Evolutionary conservation across 2,888 invertebrate species (phyloP), one percentile per base, ranked within the genome.

Genomic region (Caenorhabditis plicata): DNA sequence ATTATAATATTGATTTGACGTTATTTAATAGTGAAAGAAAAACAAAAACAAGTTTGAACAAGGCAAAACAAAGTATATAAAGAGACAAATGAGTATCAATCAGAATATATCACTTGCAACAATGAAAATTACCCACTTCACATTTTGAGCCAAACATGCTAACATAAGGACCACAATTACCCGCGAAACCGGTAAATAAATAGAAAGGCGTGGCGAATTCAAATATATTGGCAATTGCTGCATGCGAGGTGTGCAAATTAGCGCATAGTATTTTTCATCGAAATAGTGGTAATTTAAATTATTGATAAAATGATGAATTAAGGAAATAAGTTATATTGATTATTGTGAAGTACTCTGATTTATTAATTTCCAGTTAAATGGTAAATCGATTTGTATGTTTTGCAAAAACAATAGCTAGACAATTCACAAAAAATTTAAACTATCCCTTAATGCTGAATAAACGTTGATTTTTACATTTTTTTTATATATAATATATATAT

Each of bases 141-240:
- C 8, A 29, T 29, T 8, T 29, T 29, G n/a, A n/a, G n/a, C n/a
- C n/a, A n/a, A n/a, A n/a, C n/a, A n/a, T 29, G 11, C 29, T 33
- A 15, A 17, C 27, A 26, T 3, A 11, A 40, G 5, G 27, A 40
- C 9, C 40, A 22, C 4, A 19, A 15, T 40, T 27, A 27, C 40
- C 27, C 40, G 40, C 27, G 40, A 40, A 40, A 40, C 15, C 7
- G 26, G 4, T 27, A 27, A 40, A 26, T 7, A 40, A 40, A 26
- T 5, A 25, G 27, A 15, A 7, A 19, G 40, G 40, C 27, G 40
- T 20, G 40, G 17, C 27, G 4, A n/a, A 25, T 27, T 40, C 40
- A 40, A 40, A 40, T 11, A 40, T 8, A 13, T 2, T 15, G 26
- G n/a, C n/a, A n/a, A n/a, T n/a, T n/a, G n/a, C n/a, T n/a, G n/a